Percentiles rank a stretch among this genome's conserved stretches.
phyloP scores from a whole-genome alignment of 2,888 invertebrate species.

The Chrysina gloriosa region DNA sequence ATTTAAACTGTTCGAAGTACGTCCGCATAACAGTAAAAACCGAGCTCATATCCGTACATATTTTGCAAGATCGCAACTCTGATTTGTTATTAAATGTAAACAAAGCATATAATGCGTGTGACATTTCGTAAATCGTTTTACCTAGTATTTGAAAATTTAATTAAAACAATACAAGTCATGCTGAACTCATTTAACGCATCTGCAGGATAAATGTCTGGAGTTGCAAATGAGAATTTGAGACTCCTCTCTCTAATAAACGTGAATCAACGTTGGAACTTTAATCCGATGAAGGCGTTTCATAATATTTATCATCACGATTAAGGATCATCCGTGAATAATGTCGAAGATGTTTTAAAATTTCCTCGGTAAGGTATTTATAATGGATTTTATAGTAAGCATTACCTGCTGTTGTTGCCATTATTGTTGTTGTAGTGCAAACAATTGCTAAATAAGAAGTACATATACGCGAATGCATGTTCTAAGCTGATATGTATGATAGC shows the following conservation, averaged over 20 bases:
- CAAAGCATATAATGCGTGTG: neutral
- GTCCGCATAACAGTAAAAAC: neutral
- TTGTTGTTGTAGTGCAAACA: too few relatives aligned
- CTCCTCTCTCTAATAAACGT: neutral
- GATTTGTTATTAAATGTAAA: neutral
- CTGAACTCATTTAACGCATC: slow-evolving; percentile 14
- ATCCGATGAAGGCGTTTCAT: neutral
- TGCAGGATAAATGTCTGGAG: neutral
- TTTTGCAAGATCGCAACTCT: neutral
- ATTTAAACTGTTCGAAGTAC: neutral
- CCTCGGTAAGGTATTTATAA: too few relatives aligned
- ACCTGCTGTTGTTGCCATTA: too few relatives aligned
- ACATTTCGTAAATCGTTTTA: slow-evolving; percentile 3
- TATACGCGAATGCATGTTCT: too few relatives aligned
- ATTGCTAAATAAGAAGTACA: too few relatives aligned
- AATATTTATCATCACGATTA: neutral
- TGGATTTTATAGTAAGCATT: too few relatives aligned
- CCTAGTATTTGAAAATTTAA: slow-evolving; percentile 13
- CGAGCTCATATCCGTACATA: neutral
- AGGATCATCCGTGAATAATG: neutral
- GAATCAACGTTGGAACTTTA: neutral
- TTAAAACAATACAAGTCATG: slow-evolving; percentile 13
- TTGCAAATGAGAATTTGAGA: slow-evolving; percentile 3
- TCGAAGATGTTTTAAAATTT: too few relatives aligned
- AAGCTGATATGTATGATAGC: too few relatives aligned